These are phyloP conservation scores for Drosophila ohnishii DNA, from an alignment of 1,140 invertebrate species.

Conservation along the genomic window DNA sequence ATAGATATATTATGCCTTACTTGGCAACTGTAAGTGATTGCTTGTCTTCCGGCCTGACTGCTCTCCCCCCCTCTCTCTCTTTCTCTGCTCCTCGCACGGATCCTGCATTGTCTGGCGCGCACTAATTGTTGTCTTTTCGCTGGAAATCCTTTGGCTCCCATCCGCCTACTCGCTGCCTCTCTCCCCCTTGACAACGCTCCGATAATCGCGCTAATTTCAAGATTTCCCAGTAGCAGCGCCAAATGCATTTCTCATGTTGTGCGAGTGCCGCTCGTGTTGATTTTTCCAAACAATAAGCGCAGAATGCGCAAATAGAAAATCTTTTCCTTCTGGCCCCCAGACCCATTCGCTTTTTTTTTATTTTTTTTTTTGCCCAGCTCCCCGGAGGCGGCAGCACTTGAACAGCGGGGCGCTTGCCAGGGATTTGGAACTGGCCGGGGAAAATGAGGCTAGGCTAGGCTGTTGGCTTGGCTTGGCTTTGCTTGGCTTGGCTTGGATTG, in stretches of 20 bases:
- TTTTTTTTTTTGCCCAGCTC: conserved; percentile 42
- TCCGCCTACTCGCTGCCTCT: conserved; percentile 8
- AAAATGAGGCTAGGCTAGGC: conserved; percentile 8
- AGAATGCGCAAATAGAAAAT: conserved; percentile 77
- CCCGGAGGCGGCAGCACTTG: conserved; percentile 70
- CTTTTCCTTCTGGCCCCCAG: conserved; percentile 40
- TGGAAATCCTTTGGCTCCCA: conserved; percentile 27
- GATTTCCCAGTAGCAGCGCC: conserved; percentile 77
- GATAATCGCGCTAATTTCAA: conserved; percentile 82
- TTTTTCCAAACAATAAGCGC: conserved; percentile 81
- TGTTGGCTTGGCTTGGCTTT: conserved; percentile 9
- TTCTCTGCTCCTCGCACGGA: conserved; percentile 4
- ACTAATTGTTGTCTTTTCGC: conserved; percentile 63
- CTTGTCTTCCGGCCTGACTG: conserved; percentile 66
- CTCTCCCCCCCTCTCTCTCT: not conserved
- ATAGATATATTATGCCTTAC: conserved; percentile 28
- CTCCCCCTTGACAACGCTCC: conserved; percentile 72
- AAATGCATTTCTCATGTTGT: conserved; percentile 71
- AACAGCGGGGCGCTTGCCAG: conserved; percentile 33
- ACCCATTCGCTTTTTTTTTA: conserved; percentile 5
- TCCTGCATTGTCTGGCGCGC: conserved; percentile 52
- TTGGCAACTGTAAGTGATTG: conserved; percentile 73
- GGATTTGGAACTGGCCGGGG: conserved; percentile 5
- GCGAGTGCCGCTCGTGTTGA: conserved; percentile 59
- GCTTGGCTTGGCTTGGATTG: conserved; percentile 23